Base-by-base conservation (phyloP, 2,888 invertebrate species). In the Autographa gamma region DNA sequence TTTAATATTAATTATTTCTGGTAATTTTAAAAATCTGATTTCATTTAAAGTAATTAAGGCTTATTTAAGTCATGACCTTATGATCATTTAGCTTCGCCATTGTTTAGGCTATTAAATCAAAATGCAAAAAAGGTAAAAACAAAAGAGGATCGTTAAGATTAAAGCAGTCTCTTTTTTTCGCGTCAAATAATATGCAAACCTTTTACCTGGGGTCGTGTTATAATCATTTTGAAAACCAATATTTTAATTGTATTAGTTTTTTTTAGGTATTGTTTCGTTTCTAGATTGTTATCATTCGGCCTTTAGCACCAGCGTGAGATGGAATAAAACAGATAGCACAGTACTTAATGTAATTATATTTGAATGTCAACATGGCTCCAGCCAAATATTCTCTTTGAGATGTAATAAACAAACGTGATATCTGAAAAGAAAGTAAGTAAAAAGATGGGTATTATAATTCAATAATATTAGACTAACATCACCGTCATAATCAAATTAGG, bases 1-100 rank as follows among this genome's bases (percentile, higher is more conserved):
- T 58, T 34, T 25, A 61, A 78, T 73, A 16, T 58, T 14, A 72
- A 72, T 43, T 60, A 60, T 14, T 38, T 56, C 11, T 25, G 34
- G 31, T 58, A 14, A 13, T 58, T 73, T 69, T 62, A 61, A 34
- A 70, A 70, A 48, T 8, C 16, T 18, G 6, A 13, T 9, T 48
- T 31, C 13, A 52, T 32, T 7, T 52, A 13, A 13, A 52, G 48
- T 61, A 19, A 19, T n/a, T 48, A 48, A 56, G 25, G 13, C 9
- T 16, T 14, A 19, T 5, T 25, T 13, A 56, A 25, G 19, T 19
- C 25, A 25, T 52, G 52, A 16, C n/a, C 18, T 52, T 8, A 18
- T 56, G 19, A 25, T 25, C 25, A 56, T 25, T 56, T 56, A 19
- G 54, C 25, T 25, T 56, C 19, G 54, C 54, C 19, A 25, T 56